phyloP scores from a whole-genome alignment of 2,113 vertebrate genomes.

The Uropsilus gracilis region DNA sequence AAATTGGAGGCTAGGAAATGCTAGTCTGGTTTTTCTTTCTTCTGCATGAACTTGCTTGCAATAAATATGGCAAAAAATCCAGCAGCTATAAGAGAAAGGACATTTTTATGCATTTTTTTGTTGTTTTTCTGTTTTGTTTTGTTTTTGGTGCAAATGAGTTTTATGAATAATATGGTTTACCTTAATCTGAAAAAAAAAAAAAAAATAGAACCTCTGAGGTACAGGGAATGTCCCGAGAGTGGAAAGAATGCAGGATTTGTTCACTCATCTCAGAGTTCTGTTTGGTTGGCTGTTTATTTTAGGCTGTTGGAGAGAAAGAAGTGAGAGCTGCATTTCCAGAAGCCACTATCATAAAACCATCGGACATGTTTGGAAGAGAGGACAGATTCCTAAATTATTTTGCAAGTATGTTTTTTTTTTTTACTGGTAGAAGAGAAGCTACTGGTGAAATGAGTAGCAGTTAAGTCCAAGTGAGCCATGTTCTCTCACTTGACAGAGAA shows the following conservation, averaged over 20 bases:
- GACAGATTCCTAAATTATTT: conserved; percentile 96
- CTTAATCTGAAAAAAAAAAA: neutral
- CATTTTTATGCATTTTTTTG: no score
- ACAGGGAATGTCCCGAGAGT: neutral
- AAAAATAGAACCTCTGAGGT: neutral
- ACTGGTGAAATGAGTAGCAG: neutral
- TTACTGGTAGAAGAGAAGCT: neutral
- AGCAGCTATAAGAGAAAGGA: neutral
- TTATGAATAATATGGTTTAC: neutral
- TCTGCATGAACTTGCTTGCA: neutral
- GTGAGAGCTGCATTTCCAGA: conserved; percentile 95
- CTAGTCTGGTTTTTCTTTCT: neutral
- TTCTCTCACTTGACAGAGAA: neutral
- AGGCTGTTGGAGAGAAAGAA: conserved; percentile 94
- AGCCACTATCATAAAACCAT: conserved; percentile 94
- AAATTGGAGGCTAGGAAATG: neutral
- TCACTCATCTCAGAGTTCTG: neutral
- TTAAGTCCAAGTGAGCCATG: neutral
- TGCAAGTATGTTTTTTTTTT: conserved; percentile 86
- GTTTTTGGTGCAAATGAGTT: neutral
- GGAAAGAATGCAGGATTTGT: neutral
- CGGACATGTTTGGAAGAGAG: conserved; percentile 96
- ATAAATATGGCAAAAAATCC: conserved; percentile 3
- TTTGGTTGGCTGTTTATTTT: neutral
- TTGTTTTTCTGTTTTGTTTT: no score